Conservation (phyloP, 2,113 vertebrate genomes). For the Cisticola juncidis region DNA sequence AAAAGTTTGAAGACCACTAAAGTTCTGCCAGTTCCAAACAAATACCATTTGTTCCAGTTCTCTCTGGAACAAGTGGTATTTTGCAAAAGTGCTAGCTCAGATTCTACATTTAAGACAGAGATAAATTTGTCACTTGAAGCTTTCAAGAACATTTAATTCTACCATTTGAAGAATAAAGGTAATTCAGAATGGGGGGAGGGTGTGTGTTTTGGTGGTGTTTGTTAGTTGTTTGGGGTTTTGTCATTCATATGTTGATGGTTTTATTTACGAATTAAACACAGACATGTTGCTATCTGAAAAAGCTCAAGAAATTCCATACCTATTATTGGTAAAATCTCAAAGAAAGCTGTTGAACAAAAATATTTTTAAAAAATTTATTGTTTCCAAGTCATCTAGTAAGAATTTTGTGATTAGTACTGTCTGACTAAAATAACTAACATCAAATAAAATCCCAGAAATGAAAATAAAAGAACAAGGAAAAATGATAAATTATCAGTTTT, state of each 20-base stretch:
- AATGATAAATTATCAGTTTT: not conserved
- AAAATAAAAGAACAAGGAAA: not conserved
- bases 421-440: not conserved
- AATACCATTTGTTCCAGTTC: no score
- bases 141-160: not conserved
- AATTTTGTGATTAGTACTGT: not conserved
- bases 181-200: not conserved
- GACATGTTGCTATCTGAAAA: not conserved
- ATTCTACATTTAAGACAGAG: not conserved
- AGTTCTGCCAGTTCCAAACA: not conserved
- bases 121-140: not conserved
- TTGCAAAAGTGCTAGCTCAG: not conserved
- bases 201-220: not conserved
- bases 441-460: accelerated
- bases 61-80: not conserved
- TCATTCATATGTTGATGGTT: not conserved
- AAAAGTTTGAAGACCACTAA: not conserved
- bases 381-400: not conserved
- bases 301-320: not conserved
- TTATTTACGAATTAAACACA: not conserved
- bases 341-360: not conserved
- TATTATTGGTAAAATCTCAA: not conserved
- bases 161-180: not conserved
- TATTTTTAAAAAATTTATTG: not conserved
- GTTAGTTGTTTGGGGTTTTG: not conserved